Evolutionary conservation across 2,113 vertebrate species (phyloP).

Genomic region (Oceanites oceanicus): DNA sequence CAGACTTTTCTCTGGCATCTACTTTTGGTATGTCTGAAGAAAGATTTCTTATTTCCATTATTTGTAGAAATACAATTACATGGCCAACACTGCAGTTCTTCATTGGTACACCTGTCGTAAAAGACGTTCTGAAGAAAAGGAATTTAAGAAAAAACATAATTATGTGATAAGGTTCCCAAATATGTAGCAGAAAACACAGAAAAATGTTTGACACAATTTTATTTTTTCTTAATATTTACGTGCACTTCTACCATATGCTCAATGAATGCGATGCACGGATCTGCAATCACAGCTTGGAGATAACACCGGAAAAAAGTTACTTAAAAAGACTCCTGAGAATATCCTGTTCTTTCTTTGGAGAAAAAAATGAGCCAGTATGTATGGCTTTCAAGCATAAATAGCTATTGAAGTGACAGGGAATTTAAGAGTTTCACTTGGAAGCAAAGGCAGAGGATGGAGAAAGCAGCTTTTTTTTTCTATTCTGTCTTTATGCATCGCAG

Average conservation of each 20-base stretch:
- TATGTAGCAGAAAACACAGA: neutral
- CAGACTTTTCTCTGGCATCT: neutral
- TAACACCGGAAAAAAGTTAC: neutral
- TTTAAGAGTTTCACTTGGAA: neutral
- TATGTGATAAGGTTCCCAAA: neutral
- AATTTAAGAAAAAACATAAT: neutral
- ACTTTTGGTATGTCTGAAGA: neutral
- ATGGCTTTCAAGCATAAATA: neutral
- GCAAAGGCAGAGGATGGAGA: neutral
- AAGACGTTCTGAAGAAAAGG: neutral
- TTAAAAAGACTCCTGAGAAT: neutral
- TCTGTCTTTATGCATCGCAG: neutral
- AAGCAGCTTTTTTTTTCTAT: neutral
- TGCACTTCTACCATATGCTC: neutral
- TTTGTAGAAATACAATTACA: neutral
- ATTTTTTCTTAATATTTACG: neutral
- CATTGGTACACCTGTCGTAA: neutral
- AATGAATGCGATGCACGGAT: neutral
- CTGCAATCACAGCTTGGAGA: neutral
- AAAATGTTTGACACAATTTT: neutral
- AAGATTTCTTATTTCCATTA: neutral
- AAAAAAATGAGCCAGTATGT: neutral
- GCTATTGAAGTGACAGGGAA: neutral
- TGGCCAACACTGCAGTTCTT: neutral
- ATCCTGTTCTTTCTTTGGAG: neutral